Evolutionary conservation across 2,113 vertebrate genomes (phyloP), one percentile per base, ranked within the genome.

Genomic region (Pomatostomus ruficeps): DNA sequence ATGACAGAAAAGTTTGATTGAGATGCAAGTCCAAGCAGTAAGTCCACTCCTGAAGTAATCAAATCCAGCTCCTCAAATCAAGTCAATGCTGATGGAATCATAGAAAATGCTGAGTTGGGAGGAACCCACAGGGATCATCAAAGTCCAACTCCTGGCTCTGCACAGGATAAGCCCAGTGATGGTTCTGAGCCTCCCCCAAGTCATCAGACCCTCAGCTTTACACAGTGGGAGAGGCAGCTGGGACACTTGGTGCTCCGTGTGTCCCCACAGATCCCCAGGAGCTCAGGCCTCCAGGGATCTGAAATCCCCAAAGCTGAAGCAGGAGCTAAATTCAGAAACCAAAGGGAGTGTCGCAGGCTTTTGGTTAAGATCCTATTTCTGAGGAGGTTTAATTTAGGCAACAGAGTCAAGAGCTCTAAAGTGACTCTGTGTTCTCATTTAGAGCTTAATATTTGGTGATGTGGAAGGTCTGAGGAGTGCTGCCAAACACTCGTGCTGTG

Each of bases 1-100:
- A 85, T n/a, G 42, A 93, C 88, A 94, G 78, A 73, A 24, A 79
- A 72, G 33, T 88, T 85, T 94, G 94, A 73, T 12, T 58, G 63
- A 73, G 59, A 73, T 86, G 78, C 48, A 83, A 88, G 55, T 71
- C 67, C 63, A 74, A 85, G 38, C 54, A 80, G 59, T 89, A 92
- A 81, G 70, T 89, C 70, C 73, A 62, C n/a, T 94, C 40, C 40
- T 71, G 51, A 26, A 63, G 22, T 81, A 83, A 91, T 71, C 84
- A 88, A 89, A 80, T 74, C 40, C 68, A 71, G 24, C 35, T 92
- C 38, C 31, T 65, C n/a, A 57, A 59, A 40, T n/a, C 46, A 59
- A 79, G 23, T 77, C 89, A 70, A 22, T 33, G 29, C 35, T 62
- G 58, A 83, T 28, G 36, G 35, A 89, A 70, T 62, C 71, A 55